phyloP scores from a whole-genome alignment of 2,797 vertebrate genomes.

The Microctenopoma lineatum region DNA sequence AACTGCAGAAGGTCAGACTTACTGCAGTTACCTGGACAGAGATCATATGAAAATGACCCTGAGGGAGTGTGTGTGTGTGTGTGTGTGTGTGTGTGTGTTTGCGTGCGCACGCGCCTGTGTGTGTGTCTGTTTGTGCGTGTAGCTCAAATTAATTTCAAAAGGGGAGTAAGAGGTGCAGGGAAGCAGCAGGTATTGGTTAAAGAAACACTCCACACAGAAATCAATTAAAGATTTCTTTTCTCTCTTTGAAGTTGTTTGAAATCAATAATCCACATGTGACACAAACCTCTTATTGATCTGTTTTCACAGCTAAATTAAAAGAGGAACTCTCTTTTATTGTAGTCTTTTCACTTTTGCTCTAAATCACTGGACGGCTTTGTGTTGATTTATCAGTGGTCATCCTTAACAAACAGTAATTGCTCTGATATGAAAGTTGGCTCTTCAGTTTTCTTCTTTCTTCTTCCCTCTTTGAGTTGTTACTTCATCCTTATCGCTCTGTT shows the following conservation, averaged over 20 bases:
- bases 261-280: conserved; percentile 35
- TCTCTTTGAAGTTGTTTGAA: conserved; percentile 16
- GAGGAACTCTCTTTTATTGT: conserved; percentile 18
- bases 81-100: conserved; percentile 44
- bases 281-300: conserved; percentile 27
- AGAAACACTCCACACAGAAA: conserved; percentile 30
- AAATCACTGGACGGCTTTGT: conserved; percentile 15
- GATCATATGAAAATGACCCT: conserved; percentile 60
- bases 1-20: conserved; percentile 29
- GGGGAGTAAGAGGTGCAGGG: conserved; percentile 45
- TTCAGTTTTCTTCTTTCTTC: conserved; percentile 12
- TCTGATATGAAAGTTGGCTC: conserved; percentile 37
- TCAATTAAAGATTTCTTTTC: conserved; percentile 14
- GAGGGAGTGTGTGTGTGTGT: conserved; percentile 50
- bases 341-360: conserved; percentile 4
- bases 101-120: conserved; percentile 14
- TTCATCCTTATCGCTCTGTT: conserved; percentile 20
- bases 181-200: conserved; percentile 28
- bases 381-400: conserved; percentile 23
- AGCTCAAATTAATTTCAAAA: conserved; percentile 60
- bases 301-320: conserved; percentile 27
- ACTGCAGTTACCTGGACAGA: conserved; percentile 37
- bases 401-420: conserved; percentile 28
- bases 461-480: conserved; percentile 4
- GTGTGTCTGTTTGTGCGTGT: conserved; percentile 40